Conservation (phyloP, 2,888 invertebrate species). For the Amiota mariae region DNA sequence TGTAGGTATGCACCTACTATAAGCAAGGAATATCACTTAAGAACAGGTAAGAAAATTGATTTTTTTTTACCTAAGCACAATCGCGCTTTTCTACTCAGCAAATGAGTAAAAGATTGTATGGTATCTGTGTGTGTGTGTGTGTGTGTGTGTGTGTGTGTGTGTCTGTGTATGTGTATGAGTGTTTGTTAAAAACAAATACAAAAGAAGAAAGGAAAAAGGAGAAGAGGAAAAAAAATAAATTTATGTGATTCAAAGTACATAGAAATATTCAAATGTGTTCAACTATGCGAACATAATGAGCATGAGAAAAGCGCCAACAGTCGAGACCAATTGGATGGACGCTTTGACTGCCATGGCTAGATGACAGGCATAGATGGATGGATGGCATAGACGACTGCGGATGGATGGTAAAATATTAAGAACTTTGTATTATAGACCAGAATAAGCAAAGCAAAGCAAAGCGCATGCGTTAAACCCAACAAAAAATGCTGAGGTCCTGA, state of each 20-base stretch:
- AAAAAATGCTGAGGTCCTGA: too few species aligned
- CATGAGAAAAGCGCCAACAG: constrained; percentile 57
- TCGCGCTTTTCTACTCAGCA: too few species aligned
- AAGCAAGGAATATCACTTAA: constrained; percentile 38
- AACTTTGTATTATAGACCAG: too few species aligned
- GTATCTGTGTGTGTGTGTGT: neutral
- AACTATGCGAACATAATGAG: constrained; percentile 62
- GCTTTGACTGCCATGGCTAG: neutral
- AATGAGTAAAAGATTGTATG: too few species aligned
- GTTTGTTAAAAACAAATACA: constrained; percentile 26
- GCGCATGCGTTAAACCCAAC: constrained; percentile 35
- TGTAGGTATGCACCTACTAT: too few species aligned
- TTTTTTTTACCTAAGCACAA: constrained; percentile 49
- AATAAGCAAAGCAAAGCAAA: constrained; percentile 21
- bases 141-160: neutral
- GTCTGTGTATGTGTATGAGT: too few species aligned
- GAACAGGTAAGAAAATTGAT: constrained; percentile 60
- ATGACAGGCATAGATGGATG: neutral
- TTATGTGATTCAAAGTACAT: constrained; percentile 41
- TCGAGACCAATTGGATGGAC: constrained; percentile 36
- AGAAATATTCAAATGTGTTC: constrained; percentile 61
- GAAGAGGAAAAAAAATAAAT: constrained; percentile 26
- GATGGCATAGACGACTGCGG: neutral
- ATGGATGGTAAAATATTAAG: neutral
- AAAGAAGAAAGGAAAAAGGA: constrained; percentile 37